Evolutionary conservation across 1,140 invertebrate genomes (phyloP).

Genomic region (Notospermus geniculatus): DNA sequence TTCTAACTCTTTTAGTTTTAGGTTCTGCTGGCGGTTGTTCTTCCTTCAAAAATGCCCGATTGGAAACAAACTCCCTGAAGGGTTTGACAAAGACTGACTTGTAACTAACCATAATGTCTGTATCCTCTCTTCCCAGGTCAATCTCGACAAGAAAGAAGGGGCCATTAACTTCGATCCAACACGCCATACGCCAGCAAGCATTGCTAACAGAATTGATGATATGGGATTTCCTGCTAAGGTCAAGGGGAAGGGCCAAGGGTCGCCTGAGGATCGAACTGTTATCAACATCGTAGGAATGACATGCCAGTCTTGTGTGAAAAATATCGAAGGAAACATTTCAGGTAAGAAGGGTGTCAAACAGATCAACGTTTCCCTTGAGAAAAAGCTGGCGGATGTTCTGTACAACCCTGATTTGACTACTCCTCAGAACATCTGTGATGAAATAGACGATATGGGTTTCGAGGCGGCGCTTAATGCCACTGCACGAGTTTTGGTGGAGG

Average conservation of each 20-base stretch:
- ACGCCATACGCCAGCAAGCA: slow-evolving; percentile 25
- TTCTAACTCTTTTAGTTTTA: too few species aligned
- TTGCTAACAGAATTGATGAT: slow-evolving; percentile 50
- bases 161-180: slow-evolving; percentile 37
- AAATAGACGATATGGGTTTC: slow-evolving; percentile 44
- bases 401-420: slow-evolving; percentile 30
- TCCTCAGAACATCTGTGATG: slow-evolving; percentile 29
- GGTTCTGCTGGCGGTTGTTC: too few species aligned
- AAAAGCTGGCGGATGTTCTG: slow-evolving; percentile 30
- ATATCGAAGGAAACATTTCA: slow-evolving; percentile 43
- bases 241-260: not conserved
- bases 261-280: slow-evolving; percentile 9
- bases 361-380: slow-evolving; percentile 38
- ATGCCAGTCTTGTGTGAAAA: slow-evolving; percentile 54
- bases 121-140: slow-evolving; percentile 55
- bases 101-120: too few species aligned
- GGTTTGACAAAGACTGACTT: too few species aligned
- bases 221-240: slow-evolving; percentile 52
- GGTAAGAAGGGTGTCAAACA: slow-evolving; percentile 34
- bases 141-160: slow-evolving; percentile 41
- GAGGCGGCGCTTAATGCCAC: slow-evolving; percentile 27
- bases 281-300: slow-evolving; percentile 51
- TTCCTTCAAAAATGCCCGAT: too few species aligned
- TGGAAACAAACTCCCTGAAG: too few species aligned
- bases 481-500: slow-evolving; percentile 31